These are phyloP conservation scores for Berghia stephanieae DNA, from an alignment of 1,140 invertebrate species.

Conservation along the genomic window DNA sequence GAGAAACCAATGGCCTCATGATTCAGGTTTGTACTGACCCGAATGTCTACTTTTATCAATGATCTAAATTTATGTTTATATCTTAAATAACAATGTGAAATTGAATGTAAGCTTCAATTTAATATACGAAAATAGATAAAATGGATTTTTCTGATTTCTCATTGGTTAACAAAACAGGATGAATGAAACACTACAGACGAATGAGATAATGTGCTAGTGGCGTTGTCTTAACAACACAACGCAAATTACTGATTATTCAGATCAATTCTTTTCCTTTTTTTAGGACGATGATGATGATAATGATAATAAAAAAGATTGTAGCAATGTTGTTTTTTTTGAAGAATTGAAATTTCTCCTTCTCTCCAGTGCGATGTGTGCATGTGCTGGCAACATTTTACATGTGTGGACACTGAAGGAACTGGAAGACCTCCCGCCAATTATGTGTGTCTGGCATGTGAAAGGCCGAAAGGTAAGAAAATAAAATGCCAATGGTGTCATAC, in stretches of 20 bases:
- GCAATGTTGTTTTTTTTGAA: neutral
- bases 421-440: constrained; percentile 73
- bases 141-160: no score
- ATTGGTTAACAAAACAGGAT: neutral
- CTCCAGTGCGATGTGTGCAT: constrained; percentile 89
- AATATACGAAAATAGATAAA: no score
- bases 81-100: no score
- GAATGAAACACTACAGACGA: neutral
- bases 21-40: constrained; percentile 43
- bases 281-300: no score
- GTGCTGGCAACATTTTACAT: constrained; percentile 93
- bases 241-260: no score
- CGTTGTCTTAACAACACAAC: no score
- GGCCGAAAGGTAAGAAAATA: constrained; percentile 71
- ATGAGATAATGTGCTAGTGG: neutral
- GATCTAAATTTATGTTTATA: neutral
- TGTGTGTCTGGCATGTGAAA: constrained; percentile 85
- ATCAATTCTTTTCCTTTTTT: no score
- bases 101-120: no score
- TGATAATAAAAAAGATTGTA: neutral
- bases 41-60: neutral
- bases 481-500: neutral
- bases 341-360: neutral
- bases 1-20: constrained; percentile 83
- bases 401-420: constrained; percentile 79